A percentile compares a stretch with the other conserved stretches of the same genome.
These are phyloP conservation scores for Bombus superbus DNA, from an alignment of 1,140 invertebrate genomes.

Conservation along the genomic window DNA sequence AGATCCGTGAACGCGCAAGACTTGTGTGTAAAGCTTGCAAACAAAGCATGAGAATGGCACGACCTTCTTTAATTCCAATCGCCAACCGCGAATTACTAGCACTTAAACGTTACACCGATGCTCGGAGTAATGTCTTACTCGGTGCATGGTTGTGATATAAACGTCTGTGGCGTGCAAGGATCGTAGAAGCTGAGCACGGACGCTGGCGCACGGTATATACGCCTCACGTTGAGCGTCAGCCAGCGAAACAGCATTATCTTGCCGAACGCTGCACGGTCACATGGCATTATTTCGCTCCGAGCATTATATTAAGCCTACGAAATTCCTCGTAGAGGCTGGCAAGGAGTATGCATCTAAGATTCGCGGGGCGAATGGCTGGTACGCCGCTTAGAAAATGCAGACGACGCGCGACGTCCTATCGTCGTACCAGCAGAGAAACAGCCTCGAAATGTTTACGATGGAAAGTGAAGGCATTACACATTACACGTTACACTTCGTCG, in stretches of 20 bases:
- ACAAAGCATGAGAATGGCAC: slow-evolving; percentile 40
- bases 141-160: background rate
- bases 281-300: slow-evolving; percentile 31
- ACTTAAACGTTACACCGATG: background rate
- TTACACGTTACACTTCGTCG: slow-evolving; percentile 14
- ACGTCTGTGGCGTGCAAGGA: background rate
- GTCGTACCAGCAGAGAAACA: slow-evolving; percentile 27
- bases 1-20: background rate
- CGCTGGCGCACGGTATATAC: background rate
- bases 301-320: slow-evolving; percentile 31
- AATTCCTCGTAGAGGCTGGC: slow-evolving; percentile 30
- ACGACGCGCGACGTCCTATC: slow-evolving; percentile 18
- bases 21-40: background rate
- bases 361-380: background rate
- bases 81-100: background rate
- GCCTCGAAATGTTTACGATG: slow-evolving; percentile 61
- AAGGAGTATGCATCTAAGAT: background rate
- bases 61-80: slow-evolving; percentile 35
- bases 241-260: slow-evolving; percentile 28
- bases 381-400: slow-evolving; percentile 23
- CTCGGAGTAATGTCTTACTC: slow-evolving; percentile 3
- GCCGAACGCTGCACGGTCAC: slow-evolving; percentile 13
- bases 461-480: slow-evolving; percentile 61
- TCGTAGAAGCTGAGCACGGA: background rate
- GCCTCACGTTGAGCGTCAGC: background rate